A percentile compares a stretch with the other conserved stretches of the same genome.
Conservation (phyloP, 2,888 invertebrate species). For the Thyatira batis region DNA sequence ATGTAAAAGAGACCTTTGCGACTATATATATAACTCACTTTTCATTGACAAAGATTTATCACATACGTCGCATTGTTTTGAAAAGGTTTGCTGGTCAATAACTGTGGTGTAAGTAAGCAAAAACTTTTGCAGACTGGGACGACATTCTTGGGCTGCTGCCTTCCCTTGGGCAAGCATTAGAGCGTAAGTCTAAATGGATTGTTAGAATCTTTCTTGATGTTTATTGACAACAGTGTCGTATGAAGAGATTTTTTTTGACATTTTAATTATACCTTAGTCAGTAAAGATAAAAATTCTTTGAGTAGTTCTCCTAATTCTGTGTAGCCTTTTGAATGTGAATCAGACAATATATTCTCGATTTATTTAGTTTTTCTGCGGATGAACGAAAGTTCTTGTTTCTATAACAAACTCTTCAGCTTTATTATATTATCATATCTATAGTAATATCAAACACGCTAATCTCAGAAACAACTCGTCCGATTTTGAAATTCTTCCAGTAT, state of each 20-base stretch:
- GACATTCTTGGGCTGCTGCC: constrained; percentile 61
- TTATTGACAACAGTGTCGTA: constrained; percentile 8
- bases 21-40: background rate
- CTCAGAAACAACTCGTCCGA: no score
- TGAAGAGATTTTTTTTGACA: background rate
- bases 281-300: background rate
- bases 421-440: no score
- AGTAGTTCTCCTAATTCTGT: background rate
- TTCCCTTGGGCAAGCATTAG: constrained; percentile 53
- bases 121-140: constrained; percentile 67
- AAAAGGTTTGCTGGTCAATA: constrained; percentile 55
- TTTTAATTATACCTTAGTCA: background rate
- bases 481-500: no score
- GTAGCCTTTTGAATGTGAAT: background rate
- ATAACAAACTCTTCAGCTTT: no score
- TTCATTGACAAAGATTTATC: background rate
- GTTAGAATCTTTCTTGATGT: constrained; percentile 45
- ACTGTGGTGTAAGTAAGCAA: constrained; percentile 62
- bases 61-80: background rate
- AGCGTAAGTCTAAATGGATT: constrained; percentile 44
- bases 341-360: background rate
- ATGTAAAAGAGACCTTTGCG: background rate
- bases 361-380: background rate
- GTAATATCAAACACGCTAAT: no score
- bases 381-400: background rate